Evolutionary conservation across 2,888 invertebrate genomes (phyloP), one percentile per base, ranked within the genome.

Genomic region (Cephus pygmeus): DNA sequence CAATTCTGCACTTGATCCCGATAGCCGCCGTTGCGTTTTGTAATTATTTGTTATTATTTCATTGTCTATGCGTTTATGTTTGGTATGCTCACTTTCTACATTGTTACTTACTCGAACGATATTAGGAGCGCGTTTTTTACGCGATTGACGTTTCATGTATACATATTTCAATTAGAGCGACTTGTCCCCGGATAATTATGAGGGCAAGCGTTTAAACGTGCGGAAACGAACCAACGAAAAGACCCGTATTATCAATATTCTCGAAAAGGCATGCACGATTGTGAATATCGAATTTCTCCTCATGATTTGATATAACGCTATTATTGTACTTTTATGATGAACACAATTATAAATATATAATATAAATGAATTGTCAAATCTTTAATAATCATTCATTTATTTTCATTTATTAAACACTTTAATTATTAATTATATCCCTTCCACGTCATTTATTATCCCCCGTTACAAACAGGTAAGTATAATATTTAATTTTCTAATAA

Each of bases 321-420:
- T 89, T 89, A 90, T 90, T 90, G 89, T 91, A 91, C 90, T 91
- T 91, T 91, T 90, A 90, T 90, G 89, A 90, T 87, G 90, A 88
- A 89, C 85, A 88, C 88, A 86, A 88, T 89, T 90, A 89, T 87
- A 89, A 89, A 90, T 88, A 90, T 88, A 90, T 87, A 89, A 86
- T 56, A 56, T 56, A 56, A 56, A 56, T 56, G 56, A 56, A 56
- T 56, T 56, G 56, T 56, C 56, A 56, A 23, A 6, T 56, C 56
- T 56, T 56, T 56, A 23, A 56, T 56, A 9, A 9, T 56, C 56
- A 56, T 56, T 56, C 15, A 56, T 23, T 56, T 15, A 56, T 56
- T 56, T 56, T 40, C 40, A 40, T 15, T 15, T 4, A 6, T 6
- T 40, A 4, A 6, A 15, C 15, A 40, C 1, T 40, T 40, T 6